Evolutionary conservation across 2,888 invertebrate genomes (phyloP), one percentile per base, ranked within the genome.

Genomic region (Chloromyia formosa): DNA sequence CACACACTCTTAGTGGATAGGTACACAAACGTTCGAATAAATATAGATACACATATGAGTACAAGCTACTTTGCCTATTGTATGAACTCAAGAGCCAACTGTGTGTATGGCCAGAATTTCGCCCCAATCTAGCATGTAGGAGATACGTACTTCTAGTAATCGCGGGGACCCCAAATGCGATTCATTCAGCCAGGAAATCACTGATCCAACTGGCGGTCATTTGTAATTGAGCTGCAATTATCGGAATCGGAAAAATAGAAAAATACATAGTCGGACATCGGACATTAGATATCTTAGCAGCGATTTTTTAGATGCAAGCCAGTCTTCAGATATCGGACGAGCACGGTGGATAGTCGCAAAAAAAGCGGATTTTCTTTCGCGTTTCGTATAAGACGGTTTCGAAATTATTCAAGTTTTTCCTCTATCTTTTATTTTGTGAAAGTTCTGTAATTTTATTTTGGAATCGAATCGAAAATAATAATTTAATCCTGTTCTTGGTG

Each of bases 181-280:
- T 35, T 35, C 27, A 58, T 40, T 58, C 56, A 40, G 40, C 56
- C 71, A 71, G 71, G 71, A 71, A 71, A 71, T 71, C 35, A 58
- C 71, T 40, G 71, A 71, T 71, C 54, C 69, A 54, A 9, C 40
- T 27, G 69, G 18, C 56, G 54, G 66, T 49, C 35, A 58, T 56
- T 58, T 71, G 71, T 71, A 58, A 71, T 58, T 71, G 56, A 71
- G 58, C 58, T 10, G 35, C 71, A 58, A 58, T 58, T 71, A 71
- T 56, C 58, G 58, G 40, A 53, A 69, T 56, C 45, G 49, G 45
- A 45, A 56, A 54, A 35, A 69, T 40, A 56, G 56, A 71, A 56
- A 58, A 56, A 22, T 35, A 4, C 27, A 35, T 20, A 40, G 58
- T 69, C 71, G 58, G 58, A 27, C 16, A 40, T 23, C 53, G 58